Percentiles rank a stretch among this genome's conserved stretches.
Evolutionary conservation across 2,888 invertebrate genomes (phyloP).

Genomic region (Drosophila phalerata): DNA sequence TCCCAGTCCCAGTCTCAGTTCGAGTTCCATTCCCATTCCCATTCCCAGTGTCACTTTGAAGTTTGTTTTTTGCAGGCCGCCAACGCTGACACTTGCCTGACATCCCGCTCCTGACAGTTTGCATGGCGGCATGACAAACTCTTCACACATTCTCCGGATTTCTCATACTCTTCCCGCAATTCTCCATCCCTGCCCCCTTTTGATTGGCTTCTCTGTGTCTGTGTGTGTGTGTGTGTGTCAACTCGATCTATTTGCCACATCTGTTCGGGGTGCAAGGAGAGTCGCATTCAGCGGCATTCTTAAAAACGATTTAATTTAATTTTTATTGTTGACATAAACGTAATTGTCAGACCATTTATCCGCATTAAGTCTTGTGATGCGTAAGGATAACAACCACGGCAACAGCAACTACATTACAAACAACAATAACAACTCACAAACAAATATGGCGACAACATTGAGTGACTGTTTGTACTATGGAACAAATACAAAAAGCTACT

Average conservation of each 20-base stretch:
- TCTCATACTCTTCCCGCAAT: slow-evolving; percentile 24
- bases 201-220: slow-evolving; percentile 58
- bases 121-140: slow-evolving; percentile 71
- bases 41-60: slow-evolving; percentile 63
- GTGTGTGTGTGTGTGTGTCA: slow-evolving; percentile 30
- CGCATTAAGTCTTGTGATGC: slow-evolving; percentile 82
- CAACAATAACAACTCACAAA: slow-evolving; percentile 55
- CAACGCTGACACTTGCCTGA: slow-evolving; percentile 76
- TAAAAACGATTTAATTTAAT: slow-evolving; percentile 81
- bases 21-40: neutral
- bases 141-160: slow-evolving; percentile 53
- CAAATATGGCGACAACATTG: slow-evolving; percentile 67
- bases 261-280: slow-evolving; percentile 48
- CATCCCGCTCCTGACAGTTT: slow-evolving; percentile 71
- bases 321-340: slow-evolving; percentile 81
- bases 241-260: slow-evolving; percentile 68
- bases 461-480: slow-evolving; percentile 44
- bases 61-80: slow-evolving; percentile 57
- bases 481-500: neutral
- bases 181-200: slow-evolving; percentile 13
- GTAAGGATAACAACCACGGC: slow-evolving; percentile 74
- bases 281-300: slow-evolving; percentile 51
- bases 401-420: slow-evolving; percentile 34
- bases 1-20: slow-evolving; percentile 11
- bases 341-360: slow-evolving; percentile 85